Evolutionary conservation across 2,888 invertebrate genomes (phyloP).

Genomic region (Listrodromus nycthemerus): DNA sequence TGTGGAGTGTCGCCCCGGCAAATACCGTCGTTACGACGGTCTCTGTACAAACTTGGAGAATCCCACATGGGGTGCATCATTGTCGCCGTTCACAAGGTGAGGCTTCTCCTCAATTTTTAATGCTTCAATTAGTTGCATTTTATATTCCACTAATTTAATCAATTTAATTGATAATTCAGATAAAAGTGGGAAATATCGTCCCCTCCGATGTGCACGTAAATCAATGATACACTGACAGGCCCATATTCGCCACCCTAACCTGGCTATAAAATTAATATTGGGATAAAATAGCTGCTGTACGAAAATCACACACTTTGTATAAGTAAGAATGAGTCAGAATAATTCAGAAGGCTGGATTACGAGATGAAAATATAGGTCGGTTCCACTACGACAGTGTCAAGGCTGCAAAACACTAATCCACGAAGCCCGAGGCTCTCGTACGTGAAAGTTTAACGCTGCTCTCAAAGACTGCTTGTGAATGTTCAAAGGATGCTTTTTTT

Average conservation of each 20-base stretch:
- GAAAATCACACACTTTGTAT: not conserved
- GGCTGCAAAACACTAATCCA: too few species aligned
- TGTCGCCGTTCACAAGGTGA: conserved; percentile 93
- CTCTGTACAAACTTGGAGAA: conserved; percentile 95
- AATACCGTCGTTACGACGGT: conserved; percentile 94
- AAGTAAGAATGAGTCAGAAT: too few species aligned
- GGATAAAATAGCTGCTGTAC: not conserved
- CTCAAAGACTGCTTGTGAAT: too few species aligned
- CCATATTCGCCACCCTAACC: not conserved
- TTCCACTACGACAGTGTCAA: too few species aligned
- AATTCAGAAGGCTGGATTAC: too few species aligned
- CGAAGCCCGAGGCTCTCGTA: too few species aligned
- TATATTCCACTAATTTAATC: not conserved
- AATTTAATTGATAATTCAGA: not conserved
- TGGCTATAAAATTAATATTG: too few species aligned
- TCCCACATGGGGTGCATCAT: conserved; percentile 95
- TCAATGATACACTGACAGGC: not conserved
- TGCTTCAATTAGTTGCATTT: too few species aligned
- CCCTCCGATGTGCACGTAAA: not conserved
- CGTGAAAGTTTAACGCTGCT: too few species aligned
- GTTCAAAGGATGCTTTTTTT: too few species aligned
- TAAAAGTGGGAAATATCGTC: not conserved
- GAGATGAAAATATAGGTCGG: too few species aligned
- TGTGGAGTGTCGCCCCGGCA: conserved; percentile 94
- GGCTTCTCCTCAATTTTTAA: conserved; percentile 18